These are phyloP conservation scores for Sarcophaga variegata DNA, from an alignment of 2,888 invertebrate species.

Conservation along the genomic window DNA sequence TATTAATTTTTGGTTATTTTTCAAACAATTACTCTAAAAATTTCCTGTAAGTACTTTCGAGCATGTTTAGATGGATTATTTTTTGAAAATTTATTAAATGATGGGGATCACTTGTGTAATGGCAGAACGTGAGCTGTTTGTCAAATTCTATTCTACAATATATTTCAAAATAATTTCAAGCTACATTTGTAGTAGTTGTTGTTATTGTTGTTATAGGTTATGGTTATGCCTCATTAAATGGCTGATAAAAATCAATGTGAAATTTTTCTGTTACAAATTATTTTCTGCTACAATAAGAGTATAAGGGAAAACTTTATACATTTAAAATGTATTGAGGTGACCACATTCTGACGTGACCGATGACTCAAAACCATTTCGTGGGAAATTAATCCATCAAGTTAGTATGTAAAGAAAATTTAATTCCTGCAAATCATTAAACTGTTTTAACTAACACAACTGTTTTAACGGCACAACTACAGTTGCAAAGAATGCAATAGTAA, in stretches of 20 bases:
- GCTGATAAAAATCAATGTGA: constrained; percentile 57
- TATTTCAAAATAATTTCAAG: constrained; percentile 48
- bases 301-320: too few species aligned
- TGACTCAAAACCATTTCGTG: too few species aligned
- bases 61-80: constrained; percentile 67
- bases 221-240: constrained; percentile 54
- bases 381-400: too few species aligned
- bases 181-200: neutral
- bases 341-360: too few species aligned
- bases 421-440: too few species aligned
- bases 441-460: too few species aligned
- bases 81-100: constrained; percentile 68
- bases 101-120: constrained; percentile 62
- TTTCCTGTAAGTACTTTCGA: constrained; percentile 66
- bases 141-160: constrained; percentile 25
- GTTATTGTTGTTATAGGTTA: too few species aligned
- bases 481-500: too few species aligned
- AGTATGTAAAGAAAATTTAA: too few species aligned
- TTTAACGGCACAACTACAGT: too few species aligned
- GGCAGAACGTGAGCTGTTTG: constrained; percentile 60
- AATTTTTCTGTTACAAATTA: neutral
- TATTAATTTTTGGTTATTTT: constrained; percentile 67
- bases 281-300: too few species aligned
- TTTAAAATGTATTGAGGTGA: too few species aligned
- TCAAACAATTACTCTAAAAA: constrained; percentile 69